Base-by-base conservation (phyloP, 1,140 invertebrate genomes). In the Cheumatopsyche charites region DNA sequence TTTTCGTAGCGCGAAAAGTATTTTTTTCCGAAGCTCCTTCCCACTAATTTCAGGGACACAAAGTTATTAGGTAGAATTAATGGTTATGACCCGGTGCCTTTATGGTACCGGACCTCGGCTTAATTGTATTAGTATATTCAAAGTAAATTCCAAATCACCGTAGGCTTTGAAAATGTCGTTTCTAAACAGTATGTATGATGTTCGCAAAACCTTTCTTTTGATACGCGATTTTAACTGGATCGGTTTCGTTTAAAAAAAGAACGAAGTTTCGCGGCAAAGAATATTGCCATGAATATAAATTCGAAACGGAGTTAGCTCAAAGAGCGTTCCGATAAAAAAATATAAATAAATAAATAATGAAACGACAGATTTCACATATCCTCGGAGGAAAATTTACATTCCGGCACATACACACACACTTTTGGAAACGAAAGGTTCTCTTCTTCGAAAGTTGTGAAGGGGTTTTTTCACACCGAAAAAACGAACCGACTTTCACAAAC, bases 311-410 rank as follows among this genome's bases (percentile, higher is more conserved):
- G 3, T 9, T 4, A 3, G 29, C 29, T 36, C 29, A 36, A 36
- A 36, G 29, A 9, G 29, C 29, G 9, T 9, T 36, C 29, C 29
- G 29, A 36, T 36, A 9, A 9, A 36, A 36, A 36, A 36, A 36
- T 4, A 36, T 36, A 36, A 36, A 36, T 36, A 36, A 36, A 36
- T 36, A 36, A 36, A 36, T 4, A 36, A 36, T 26, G 21, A 58
- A 58, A 58, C 29, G 55, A 26, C 55, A 58, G 55, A 58, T 58
- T 58, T 58, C 23, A 58, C 55, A 58, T 58, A 58, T 58, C 55
- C 23, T 58, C 21, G 55, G 13, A 58, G 55, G 21, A 58, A 58
- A 58, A 58, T 58, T 58, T 58, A 58, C 55, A 58, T 58, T 58
- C 9, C 21, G 19, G 55, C 23, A 58, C 55, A 58, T 23, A 58